Evolutionary conservation across 2,888 invertebrate genomes (phyloP), one percentile per base, ranked within the genome.

Genomic region (Zygothrica quintamaculata): DNA sequence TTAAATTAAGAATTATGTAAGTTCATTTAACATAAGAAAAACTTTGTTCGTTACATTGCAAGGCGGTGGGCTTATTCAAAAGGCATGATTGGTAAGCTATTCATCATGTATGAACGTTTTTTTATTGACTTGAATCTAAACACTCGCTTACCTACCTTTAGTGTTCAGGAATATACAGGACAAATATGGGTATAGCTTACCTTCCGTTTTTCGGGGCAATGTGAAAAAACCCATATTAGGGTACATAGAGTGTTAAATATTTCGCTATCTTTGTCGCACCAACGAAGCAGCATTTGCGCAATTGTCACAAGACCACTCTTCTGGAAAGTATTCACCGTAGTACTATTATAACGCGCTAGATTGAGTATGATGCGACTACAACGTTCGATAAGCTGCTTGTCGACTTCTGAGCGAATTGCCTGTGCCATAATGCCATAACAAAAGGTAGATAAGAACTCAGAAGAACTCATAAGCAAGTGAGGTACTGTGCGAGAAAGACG

Each of bases 191-290:
- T n/a, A n/a, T n/a, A n/a, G n/a, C 31, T 37, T 68, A 91, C 91
- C 73, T 69, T 68, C 48, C 89, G 87, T 61, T 91, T 91, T 15
- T 84, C 77, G 9, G 89, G 87, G 33, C 88, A 90, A 60, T 91
- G 91, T 0, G 90, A 91, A 86, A 94, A 94, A 8, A 95, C 90
- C 94, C 94, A 95, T 34, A 95, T 88, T 26, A 94, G 92, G 0
- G 95, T 95, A 46, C 93, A 93, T 22, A 95, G 88, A 16, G 93
- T 93, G 73, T 94, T 93, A 77, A 94, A 94, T 50, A 94, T 89
- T 39, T 92, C 92, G 3, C 92, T 92, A 77, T 95, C 94, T 77
- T 93, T 94, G 79, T 93, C 94, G 81, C 94, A 94, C 91, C 93
- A 95, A 53, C 94, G 92, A 88, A 92, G 90, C 92, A 95, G 92